Percentiles rank a stretch among this genome's conserved stretches.
These are phyloP conservation scores for Pimephales promelas DNA, from an alignment of 2,113 vertebrate species.

Conservation along the genomic window DNA sequence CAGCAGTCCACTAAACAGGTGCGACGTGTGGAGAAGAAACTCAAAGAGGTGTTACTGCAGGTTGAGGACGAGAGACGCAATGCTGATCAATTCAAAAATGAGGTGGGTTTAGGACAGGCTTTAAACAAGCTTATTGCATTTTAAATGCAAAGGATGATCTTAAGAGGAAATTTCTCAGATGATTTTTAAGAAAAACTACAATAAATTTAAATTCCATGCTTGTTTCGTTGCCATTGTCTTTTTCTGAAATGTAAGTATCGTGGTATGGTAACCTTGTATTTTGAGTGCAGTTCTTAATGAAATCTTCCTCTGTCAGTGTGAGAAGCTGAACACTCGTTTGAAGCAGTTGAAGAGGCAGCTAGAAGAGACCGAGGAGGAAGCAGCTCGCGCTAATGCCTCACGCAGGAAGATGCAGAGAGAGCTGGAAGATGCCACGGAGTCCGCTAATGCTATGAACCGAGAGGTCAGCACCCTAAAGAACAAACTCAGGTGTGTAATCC, in stretches of 20 bases:
- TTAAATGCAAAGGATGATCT: background rate
- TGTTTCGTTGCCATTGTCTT: background rate
- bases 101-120: conserved; percentile 76
- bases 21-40: conserved; percentile 89
- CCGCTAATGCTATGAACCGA: conserved; percentile 80
- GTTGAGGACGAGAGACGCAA: conserved; percentile 92
- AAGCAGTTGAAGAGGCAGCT: conserved; percentile 88
- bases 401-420: conserved; percentile 85
- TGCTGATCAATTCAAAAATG: conserved; percentile 89
- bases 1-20: conserved; percentile 86
- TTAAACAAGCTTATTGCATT: no score
- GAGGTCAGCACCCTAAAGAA: conserved; percentile 83
- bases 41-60: conserved; percentile 92
- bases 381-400: conserved; percentile 78
- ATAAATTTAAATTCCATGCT: background rate
- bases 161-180: background rate
- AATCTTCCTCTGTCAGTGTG: conserved; percentile 67
- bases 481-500: conserved; percentile 78
- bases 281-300: background rate
- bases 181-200: background rate
- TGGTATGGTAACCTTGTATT: background rate
- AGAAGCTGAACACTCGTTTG: conserved; percentile 80
- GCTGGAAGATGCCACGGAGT: conserved; percentile 83
- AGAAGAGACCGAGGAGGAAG: conserved; percentile 87
- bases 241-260: background rate